Evolutionary conservation across 2,113 vertebrate species (phyloP), one percentile per base, ranked within the genome.

Genomic region (Chlorodrepanis virens): DNA sequence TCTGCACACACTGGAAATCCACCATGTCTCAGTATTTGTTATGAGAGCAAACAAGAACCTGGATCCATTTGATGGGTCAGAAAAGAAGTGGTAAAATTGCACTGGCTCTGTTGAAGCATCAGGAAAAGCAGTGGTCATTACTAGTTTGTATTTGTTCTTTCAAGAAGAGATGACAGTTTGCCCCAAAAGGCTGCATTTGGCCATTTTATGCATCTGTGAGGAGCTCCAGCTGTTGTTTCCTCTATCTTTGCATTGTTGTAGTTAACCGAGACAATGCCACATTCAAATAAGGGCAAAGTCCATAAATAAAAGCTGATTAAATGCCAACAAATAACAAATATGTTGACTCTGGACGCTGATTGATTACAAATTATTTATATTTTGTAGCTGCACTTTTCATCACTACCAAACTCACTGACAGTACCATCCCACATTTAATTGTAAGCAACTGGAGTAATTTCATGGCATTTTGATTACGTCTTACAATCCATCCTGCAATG

Each of bases 311-410:
- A 72, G 49, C 77, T 80, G 33, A 64, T 87, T 57, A 83, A 91
- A 87, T 83, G 54, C 29, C 71, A 94, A 47, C 40, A 85, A 88
- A 83, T 83, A 83, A 77, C 50, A 91, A 87, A 79, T 42, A 44
- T 27, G 47, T 65, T 94, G 59, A 78, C 63, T 88, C 50, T 63
- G 60, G 79, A 90, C 33, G 63, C 52, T 78, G 71, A 76, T 6
- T 52, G 45, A 74, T 86, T 88, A 53, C 50, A 83, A 85, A 93
- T 80, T 90, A 61, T 85, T 93, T 89, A n/a, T 72, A 60, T 83
- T 89, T 96, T 60, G 39, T 84, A 83, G 21, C 33, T 90, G 57
- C 27, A 76, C 27, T 61, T 90, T 89, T 85, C 78, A 77, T 45
- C 39, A 42, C 45, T 59, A 33, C 33, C 59, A 87, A 65, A 61